Evolutionary conservation across 2,888 invertebrate species (phyloP).

Genomic region (Trachelus stipa): DNA sequence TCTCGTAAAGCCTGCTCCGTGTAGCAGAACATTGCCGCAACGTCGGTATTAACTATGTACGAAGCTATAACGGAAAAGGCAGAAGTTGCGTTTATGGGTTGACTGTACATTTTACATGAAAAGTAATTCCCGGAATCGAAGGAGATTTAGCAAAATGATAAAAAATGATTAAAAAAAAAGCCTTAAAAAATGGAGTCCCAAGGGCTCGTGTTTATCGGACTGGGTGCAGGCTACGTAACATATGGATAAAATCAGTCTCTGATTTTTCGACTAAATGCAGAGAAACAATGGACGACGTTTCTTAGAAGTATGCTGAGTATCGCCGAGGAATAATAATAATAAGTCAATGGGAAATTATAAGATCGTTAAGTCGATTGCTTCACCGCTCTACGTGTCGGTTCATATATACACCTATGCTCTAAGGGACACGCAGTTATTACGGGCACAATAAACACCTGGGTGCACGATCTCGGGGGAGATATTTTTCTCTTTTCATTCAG

Average conservation of each 20-base stretch:
- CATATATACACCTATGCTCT: not conserved
- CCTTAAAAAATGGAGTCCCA: no score
- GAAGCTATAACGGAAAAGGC: not conserved
- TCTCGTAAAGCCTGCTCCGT: not conserved
- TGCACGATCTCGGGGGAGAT: not conserved
- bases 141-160: not conserved
- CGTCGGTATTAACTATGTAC: not conserved
- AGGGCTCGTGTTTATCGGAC: not conserved
- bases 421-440: not conserved
- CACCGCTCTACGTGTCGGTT: not conserved
- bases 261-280: not conserved
- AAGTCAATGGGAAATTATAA: not conserved
- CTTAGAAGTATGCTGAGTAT: not conserved
- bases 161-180: not conserved
- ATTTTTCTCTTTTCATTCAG: not conserved
- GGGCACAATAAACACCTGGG: not conserved
- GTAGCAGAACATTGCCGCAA: not conserved
- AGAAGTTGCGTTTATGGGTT: not conserved
- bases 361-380: not conserved
- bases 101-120: not conserved
- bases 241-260: not conserved
- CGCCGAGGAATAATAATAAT: not conserved
- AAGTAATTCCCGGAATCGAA: not conserved
- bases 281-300: not conserved
- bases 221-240: not conserved